Evolutionary conservation across 2,113 vertebrate genomes (phyloP).

Genomic region (Sturnus vulgaris): DNA sequence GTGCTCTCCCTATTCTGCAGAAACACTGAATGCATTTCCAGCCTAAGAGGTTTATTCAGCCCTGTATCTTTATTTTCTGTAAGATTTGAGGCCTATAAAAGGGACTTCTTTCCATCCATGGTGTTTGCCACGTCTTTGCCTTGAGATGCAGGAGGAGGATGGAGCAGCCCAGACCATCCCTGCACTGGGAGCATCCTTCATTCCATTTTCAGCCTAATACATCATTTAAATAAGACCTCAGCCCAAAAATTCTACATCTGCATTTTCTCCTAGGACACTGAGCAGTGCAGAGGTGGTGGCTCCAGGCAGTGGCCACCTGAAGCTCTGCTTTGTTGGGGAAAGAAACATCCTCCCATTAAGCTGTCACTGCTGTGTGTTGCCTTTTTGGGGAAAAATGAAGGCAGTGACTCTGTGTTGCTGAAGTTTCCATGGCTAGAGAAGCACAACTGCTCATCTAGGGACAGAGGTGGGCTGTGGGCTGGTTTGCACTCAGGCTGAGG

Average conservation of each 20-base stretch:
- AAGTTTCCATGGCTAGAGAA: background rate
- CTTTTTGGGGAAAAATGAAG: background rate
- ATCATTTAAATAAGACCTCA: background rate
- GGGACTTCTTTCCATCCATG: background rate
- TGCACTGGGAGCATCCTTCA: background rate
- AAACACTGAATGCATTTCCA: background rate
- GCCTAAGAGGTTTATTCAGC: background rate
- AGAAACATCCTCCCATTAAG: background rate
- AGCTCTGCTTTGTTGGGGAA: background rate
- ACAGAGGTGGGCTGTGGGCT: background rate
- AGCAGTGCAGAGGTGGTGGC: background rate
- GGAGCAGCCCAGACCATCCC: background rate
- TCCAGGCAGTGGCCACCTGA: background rate
- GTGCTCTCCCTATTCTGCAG: background rate
- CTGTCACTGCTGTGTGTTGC: fast-evolving
- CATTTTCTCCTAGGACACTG: background rate
- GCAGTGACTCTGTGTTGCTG: fast-evolving
- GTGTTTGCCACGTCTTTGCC: background rate
- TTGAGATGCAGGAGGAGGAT: background rate
- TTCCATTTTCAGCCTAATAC: background rate
- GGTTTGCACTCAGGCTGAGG: background rate
- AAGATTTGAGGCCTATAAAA: background rate
- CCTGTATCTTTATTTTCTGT: background rate
- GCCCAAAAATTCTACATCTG: background rate
- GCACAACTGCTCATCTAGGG: background rate